These are phyloP conservation scores for Apoderus coryli DNA, from an alignment of 2,888 invertebrate genomes.

Conservation along the genomic window DNA sequence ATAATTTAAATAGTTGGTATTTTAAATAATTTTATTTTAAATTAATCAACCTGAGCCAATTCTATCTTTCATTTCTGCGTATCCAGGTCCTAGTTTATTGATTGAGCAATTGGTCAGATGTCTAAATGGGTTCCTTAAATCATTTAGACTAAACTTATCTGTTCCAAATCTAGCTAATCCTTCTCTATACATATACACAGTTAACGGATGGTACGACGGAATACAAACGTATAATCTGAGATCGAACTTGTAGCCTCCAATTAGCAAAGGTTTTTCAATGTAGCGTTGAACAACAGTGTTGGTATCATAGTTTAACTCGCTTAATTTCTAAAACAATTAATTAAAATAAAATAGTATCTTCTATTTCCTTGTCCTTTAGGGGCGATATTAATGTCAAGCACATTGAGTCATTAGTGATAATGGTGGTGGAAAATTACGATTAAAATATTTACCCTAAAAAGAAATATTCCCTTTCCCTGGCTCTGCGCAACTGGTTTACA, in stretches of 20 bases:
- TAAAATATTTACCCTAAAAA: conserved; percentile 66
- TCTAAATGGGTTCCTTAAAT: conserved; percentile 68
- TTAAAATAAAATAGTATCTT: conserved; percentile 5
- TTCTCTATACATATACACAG: conserved; percentile 78
- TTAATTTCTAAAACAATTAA: conserved; percentile 48
- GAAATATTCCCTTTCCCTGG: conserved; percentile 69
- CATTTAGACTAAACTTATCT: conserved; percentile 70
- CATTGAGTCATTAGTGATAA: too few species aligned
- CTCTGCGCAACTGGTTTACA: conserved; percentile 80
- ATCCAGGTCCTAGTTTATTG: conserved; percentile 76
- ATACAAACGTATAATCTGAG: conserved; percentile 80
- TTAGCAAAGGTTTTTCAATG: conserved; percentile 59
- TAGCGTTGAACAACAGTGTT: conserved; percentile 71
- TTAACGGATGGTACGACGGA: conserved; percentile 72
- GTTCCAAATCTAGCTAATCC: conserved; percentile 71
- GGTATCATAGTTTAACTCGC: conserved; percentile 62
- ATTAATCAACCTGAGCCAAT: conserved; percentile 52
- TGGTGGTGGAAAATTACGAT: conserved; percentile 1
- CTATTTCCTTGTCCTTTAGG: too few species aligned
- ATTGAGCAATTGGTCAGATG: conserved; percentile 86
- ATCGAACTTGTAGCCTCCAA: conserved; percentile 89
- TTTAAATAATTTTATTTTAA: conserved; percentile 1
- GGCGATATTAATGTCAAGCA: too few species aligned
- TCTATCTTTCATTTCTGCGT: conserved; percentile 67
- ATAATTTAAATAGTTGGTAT: background rate